phyloP scores from a whole-genome alignment of 1,140 invertebrate species.

The Papilio machaon region DNA sequence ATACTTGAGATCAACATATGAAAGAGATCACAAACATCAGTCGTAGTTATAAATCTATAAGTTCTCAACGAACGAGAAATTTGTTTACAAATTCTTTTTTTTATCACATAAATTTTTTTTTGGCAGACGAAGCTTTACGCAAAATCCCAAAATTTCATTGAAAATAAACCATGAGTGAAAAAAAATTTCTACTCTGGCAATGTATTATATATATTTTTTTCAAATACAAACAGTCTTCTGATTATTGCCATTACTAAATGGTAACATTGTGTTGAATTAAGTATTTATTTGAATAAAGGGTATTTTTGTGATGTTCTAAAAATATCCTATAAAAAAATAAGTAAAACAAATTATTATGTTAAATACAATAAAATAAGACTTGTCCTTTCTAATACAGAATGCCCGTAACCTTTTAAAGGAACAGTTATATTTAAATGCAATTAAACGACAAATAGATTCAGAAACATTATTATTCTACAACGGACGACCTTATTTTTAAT shows the following conservation, averaged over 20 bases:
- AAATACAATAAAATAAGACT: background rate
- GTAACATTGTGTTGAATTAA: slow-evolving; percentile 42
- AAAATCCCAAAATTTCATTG: slow-evolving; percentile 35
- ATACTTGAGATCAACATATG: slow-evolving; percentile 70
- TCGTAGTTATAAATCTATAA: slow-evolving; percentile 46
- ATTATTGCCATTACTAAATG: slow-evolving; percentile 45
- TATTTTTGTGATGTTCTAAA: slow-evolving; percentile 29
- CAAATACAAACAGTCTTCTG: slow-evolving; percentile 45
- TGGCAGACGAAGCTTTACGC: slow-evolving; percentile 41
- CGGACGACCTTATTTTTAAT: background rate
- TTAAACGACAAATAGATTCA: slow-evolving; percentile 37
- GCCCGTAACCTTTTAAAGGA: slow-evolving; percentile 37
- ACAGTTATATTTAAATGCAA: slow-evolving; percentile 36
- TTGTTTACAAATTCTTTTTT: slow-evolving; percentile 35
- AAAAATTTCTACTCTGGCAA: slow-evolving; percentile 14
- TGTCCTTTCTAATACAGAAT: slow-evolving; percentile 31
- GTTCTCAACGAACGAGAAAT: slow-evolving; percentile 34
- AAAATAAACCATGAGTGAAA: slow-evolving; percentile 20
- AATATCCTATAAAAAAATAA: slow-evolving; percentile 41
- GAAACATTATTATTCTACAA: slow-evolving; percentile 42
- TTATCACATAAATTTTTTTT: slow-evolving; percentile 46
- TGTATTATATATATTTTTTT: slow-evolving; percentile 32
- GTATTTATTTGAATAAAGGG: slow-evolving; percentile 16
- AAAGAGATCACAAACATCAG: slow-evolving; percentile 73
- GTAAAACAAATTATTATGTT: slow-evolving; percentile 28